phyloP scores from a whole-genome alignment of 2,113 vertebrate species.

The Astatotilapia flaviijosephi region DNA sequence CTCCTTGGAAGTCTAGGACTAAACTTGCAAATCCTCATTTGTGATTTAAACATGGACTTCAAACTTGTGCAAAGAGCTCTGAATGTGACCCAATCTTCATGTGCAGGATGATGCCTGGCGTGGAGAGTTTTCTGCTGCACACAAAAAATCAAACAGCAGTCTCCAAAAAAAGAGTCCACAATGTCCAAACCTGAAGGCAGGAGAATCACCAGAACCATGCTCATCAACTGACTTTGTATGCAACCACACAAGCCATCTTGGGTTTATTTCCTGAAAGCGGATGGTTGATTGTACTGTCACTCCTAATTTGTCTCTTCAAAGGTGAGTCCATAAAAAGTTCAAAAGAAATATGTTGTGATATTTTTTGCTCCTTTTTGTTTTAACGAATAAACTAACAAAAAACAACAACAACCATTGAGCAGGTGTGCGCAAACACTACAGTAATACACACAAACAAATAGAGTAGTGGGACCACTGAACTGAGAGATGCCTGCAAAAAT shows the following conservation, averaged over 20 bases:
- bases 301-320: neutral
- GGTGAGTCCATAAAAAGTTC: neutral
- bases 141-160: neutral
- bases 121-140: neutral
- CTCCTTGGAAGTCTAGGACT: neutral
- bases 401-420: neutral
- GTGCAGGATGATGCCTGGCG: neutral
- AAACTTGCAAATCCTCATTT: neutral
- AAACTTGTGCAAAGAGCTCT: neutral
- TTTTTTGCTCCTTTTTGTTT: neutral
- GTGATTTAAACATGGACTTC: neutral
- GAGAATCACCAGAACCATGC: neutral
- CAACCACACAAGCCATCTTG: neutral
- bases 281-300: neutral
- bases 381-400: neutral
- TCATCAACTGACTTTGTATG: neutral
- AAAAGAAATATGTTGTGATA: neutral
- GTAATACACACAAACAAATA: neutral
- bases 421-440: neutral
- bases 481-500: constrained; percentile 20
- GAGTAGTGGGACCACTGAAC: neutral
- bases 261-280: neutral
- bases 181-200: neutral
- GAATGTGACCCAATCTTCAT: neutral
- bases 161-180: neutral